phyloP scores from a whole-genome alignment of 2,113 vertebrate species.

The Sminthopsis crassicaudata region DNA sequence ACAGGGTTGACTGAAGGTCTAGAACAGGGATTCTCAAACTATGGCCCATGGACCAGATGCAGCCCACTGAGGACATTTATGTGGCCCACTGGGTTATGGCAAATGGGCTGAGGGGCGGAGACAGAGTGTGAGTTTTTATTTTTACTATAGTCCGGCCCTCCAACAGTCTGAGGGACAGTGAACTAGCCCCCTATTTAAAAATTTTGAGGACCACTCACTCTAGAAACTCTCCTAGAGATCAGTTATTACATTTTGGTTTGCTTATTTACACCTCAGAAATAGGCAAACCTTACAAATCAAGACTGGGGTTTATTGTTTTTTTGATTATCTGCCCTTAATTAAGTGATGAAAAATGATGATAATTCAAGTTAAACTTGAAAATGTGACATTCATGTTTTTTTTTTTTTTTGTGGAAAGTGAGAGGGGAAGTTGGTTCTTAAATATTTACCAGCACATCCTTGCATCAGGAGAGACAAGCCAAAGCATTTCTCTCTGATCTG shows the following conservation, averaged over 20 bases:
- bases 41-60: too few relatives aligned
- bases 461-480: neutral
- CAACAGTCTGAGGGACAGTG: too few relatives aligned
- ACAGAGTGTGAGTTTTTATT: too few relatives aligned
- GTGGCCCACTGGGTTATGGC: too few relatives aligned
- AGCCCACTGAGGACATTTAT: too few relatives aligned
- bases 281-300: neutral
- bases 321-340: neutral
- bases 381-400: neutral
- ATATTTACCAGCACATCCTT: neutral
- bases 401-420: neutral
- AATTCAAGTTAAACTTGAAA: neutral
- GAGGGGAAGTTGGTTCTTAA: neutral
- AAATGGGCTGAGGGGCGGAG: too few relatives aligned
- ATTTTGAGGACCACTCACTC: too few relatives aligned
- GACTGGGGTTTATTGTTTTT: neutral
- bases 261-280: neutral
- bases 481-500: neutral
- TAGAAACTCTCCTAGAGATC: neutral
- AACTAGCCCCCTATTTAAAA: too few relatives aligned
- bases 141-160: too few relatives aligned
- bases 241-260: neutral
- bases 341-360: neutral
- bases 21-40: too few relatives aligned
- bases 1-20: neutral